A percentile compares a stretch with the other conserved stretches of the same genome.
phyloP scores from a whole-genome alignment of 2,888 invertebrate species.

The Ashinkailepas kermadecensis region DNA sequence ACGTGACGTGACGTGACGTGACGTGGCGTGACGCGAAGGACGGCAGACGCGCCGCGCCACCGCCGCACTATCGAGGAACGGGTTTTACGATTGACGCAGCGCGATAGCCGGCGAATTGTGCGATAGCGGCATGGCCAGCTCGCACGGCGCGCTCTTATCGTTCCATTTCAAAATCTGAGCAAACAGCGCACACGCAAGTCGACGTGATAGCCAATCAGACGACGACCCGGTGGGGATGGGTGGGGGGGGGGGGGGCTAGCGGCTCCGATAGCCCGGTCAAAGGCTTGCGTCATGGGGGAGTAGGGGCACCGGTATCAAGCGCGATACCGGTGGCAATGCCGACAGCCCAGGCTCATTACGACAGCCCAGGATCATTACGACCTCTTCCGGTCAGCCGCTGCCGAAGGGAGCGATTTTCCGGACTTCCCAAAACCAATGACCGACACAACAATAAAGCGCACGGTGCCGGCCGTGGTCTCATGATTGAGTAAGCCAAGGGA shows the following conservation, averaged over 20 bases:
- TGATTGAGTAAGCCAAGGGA: too few species aligned
- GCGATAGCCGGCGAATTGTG: not conserved
- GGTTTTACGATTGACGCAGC: not conserved
- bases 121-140: too few species aligned
- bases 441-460: too few species aligned
- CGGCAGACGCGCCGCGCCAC: not conserved
- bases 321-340: too few species aligned
- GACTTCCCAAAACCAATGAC: too few species aligned
- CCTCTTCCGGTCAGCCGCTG: not conserved
- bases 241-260: too few species aligned
- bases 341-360: too few species aligned
- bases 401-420: constrained; percentile 2
- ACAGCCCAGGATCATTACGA: not conserved
- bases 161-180: not conserved
- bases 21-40: not conserved
- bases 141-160: not conserved
- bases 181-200: constrained; percentile 2
- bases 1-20: too few species aligned
- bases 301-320: too few species aligned
- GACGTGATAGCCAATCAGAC: not conserved
- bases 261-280: too few species aligned
- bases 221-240: not conserved
- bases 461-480: too few species aligned
- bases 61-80: not conserved
- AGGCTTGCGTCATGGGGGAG: too few species aligned